phyloP scores from a whole-genome alignment of 2,113 vertebrate species.

The Rhinolophus sinicus region DNA sequence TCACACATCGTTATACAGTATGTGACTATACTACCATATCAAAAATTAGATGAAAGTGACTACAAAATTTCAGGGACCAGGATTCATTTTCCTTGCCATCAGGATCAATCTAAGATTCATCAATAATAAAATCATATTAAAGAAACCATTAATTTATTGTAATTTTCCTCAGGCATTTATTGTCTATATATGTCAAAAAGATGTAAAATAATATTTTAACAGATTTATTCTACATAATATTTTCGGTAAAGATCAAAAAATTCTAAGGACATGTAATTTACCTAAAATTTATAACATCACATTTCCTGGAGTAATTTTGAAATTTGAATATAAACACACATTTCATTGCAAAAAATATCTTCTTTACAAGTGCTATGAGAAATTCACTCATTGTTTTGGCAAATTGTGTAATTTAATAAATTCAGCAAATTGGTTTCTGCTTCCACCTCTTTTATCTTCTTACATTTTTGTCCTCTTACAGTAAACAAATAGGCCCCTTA shows the following conservation, averaged over 20 bases:
- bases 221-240: neutral
- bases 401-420: conserved; percentile 34
- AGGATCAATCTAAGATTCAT: neutral
- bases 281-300: neutral
- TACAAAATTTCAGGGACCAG: neutral
- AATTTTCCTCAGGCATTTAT: neutral
- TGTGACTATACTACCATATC: neutral
- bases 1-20: neutral
- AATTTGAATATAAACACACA: neutral
- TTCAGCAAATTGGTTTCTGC: conserved; percentile 12
- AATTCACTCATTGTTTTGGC: neutral
- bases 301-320: conserved; percentile 29
- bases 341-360: conserved; percentile 45
- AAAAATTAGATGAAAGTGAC: neutral
- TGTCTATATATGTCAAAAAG: neutral
- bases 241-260: neutral
- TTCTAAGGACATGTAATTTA: neutral
- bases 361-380: neutral
- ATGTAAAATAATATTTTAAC: neutral
- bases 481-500: neutral
- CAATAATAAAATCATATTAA: neutral
- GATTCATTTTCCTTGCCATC: neutral
- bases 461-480: neutral
- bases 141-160: neutral
- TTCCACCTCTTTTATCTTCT: neutral